phyloP scores from a whole-genome alignment of 2,888 invertebrate species.

The Terebella lapidaria region DNA sequence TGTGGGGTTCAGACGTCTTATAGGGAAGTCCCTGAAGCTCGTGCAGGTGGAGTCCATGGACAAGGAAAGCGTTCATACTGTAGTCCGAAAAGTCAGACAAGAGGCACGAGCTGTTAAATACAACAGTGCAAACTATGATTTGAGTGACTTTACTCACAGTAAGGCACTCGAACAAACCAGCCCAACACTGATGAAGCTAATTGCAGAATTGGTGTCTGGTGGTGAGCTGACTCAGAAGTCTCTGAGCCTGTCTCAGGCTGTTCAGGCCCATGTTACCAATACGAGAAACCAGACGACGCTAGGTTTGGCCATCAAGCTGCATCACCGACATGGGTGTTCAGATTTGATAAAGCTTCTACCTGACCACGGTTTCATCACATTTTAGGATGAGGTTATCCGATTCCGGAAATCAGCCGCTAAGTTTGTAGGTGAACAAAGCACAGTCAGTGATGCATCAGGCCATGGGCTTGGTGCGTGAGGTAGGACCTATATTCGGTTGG shows the following conservation, averaged over 20 bases:
- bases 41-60: constrained; percentile 4
- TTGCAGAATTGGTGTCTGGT: constrained; percentile 2
- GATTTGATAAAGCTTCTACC: constrained; percentile 3
- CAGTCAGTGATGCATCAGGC: neutral
- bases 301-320: constrained; percentile 3
- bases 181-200: neutral
- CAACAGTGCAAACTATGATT: constrained; percentile 1
- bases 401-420: constrained; percentile 1
- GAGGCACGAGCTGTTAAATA: constrained; percentile 2
- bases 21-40: constrained; percentile 2
- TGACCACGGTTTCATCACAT: neutral
- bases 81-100: constrained; percentile 1
- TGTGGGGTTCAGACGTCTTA: neutral
- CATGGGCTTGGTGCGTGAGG: neutral
- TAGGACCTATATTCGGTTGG: constrained; percentile 10
- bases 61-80: constrained; percentile 3
- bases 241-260: constrained; percentile 2
- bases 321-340: constrained; percentile 4
- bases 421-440: neutral
- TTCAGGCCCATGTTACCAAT: neutral
- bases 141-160: neutral
- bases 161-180: constrained; percentile 5
- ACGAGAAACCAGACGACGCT: constrained; percentile 6
- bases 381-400: neutral
- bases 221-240: neutral